phyloP scores from a whole-genome alignment of 2,888 invertebrate species.

The Leucoma salicis region DNA sequence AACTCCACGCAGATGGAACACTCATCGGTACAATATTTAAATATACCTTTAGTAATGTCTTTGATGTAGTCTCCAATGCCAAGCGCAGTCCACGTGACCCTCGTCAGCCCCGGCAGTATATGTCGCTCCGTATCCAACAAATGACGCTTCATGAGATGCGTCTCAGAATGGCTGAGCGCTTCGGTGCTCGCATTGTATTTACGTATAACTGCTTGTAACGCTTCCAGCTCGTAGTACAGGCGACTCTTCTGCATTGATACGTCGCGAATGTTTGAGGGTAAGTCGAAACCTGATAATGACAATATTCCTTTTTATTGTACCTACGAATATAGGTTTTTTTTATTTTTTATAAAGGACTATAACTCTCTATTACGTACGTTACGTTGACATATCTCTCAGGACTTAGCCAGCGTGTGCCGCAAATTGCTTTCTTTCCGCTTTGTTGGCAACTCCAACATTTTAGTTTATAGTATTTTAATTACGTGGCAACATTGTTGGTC shows the following conservation, averaged over 20 bases:
- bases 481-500: too few relatives aligned
- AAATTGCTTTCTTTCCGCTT: too few relatives aligned
- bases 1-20: too few relatives aligned
- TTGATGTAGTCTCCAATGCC: slow-evolving; percentile 88
- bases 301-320: too few relatives aligned
- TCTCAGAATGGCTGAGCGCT: slow-evolving; percentile 87
- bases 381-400: not conserved
- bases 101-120: slow-evolving; percentile 90
- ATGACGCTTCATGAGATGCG: slow-evolving; percentile 85
- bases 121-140: slow-evolving; percentile 87
- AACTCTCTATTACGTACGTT: too few relatives aligned
- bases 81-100: slow-evolving; percentile 93
- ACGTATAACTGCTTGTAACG: slow-evolving; percentile 80
- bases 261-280: slow-evolving; percentile 77
- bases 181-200: slow-evolving; percentile 85
- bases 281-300: slow-evolving; percentile 51
- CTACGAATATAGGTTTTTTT: too few relatives aligned
- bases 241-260: slow-evolving; percentile 84
- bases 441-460: too few relatives aligned
- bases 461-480: too few relatives aligned
- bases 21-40: too few relatives aligned
- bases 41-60: slow-evolving; percentile 68
- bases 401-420: too few relatives aligned
- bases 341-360: too few relatives aligned
- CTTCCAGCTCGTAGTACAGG: slow-evolving; percentile 85